phyloP scores from a whole-genome alignment of 1,140 invertebrate species.

The Neuroterus valhalla region DNA sequence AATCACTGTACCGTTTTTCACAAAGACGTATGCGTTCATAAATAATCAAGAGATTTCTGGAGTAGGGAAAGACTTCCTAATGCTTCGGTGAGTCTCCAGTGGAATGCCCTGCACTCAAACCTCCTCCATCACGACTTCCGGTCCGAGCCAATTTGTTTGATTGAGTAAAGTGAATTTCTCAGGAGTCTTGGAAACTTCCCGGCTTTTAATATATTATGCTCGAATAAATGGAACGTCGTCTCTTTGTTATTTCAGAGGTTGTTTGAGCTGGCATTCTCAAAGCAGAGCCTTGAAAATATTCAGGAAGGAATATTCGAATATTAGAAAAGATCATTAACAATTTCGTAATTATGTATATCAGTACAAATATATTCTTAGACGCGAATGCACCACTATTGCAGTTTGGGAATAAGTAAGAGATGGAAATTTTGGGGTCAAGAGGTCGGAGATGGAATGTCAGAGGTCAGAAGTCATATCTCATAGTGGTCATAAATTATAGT shows the following conservation, averaged over 20 bases:
- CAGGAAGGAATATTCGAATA: neutral
- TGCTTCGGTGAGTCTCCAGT: neutral
- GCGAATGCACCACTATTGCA: too few species aligned
- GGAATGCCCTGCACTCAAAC: neutral
- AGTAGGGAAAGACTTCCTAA: slow-evolving; percentile 3
- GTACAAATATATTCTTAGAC: too few species aligned
- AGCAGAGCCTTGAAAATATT: neutral
- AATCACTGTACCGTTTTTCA: neutral
- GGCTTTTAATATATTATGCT: slow-evolving; percentile 10
- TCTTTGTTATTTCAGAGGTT: neutral
- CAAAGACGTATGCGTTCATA: neutral
- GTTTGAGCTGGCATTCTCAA: neutral
- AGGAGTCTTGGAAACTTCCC: neutral
- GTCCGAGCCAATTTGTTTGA: slow-evolving; percentile 18
- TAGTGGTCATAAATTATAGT: too few species aligned
- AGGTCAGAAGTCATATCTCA: too few species aligned
- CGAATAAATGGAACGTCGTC: neutral
- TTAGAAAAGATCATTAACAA: neutral
- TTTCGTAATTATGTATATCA: too few species aligned
- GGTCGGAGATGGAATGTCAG: too few species aligned
- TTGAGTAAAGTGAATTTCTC: slow-evolving; percentile 22
- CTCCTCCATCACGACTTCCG: neutral
- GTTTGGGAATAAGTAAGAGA: too few species aligned
- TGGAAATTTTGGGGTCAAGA: too few species aligned
- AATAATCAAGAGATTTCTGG: neutral